Evolutionary conservation across 2,797 vertebrate species (phyloP).

Genomic region (Arrhamphus sclerolepis): DNA sequence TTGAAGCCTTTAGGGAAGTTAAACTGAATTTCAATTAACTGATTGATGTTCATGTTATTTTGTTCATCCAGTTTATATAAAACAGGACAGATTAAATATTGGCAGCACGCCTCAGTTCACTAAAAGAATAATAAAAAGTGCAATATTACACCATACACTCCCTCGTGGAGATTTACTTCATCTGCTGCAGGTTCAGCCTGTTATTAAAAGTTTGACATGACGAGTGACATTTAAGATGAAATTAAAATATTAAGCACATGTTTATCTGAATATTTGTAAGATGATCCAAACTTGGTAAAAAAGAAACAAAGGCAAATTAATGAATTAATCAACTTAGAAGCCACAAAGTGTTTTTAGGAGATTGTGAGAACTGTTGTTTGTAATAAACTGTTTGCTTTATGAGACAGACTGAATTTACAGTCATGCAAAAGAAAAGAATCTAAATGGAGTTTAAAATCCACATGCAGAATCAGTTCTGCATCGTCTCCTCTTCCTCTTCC

Average conservation of each 20-base stretch:
- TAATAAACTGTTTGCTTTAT: neutral
- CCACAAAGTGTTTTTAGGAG: slow-evolving; percentile 4
- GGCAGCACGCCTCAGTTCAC: neutral
- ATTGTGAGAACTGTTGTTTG: neutral
- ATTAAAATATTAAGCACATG: neutral
- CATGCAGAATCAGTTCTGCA: neutral
- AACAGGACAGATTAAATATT: neutral
- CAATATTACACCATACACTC: too few relatives aligned
- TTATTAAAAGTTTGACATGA: neutral
- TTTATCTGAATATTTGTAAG: too few relatives aligned
- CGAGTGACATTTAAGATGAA: neutral
- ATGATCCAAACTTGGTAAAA: too few relatives aligned
- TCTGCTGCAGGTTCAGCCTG: too few relatives aligned
- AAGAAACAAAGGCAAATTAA: neutral
- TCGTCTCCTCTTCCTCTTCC: slow-evolving; percentile 7
- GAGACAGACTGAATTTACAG: too few relatives aligned
- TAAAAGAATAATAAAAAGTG: neutral
- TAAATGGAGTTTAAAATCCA: too few relatives aligned
- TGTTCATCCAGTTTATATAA: neutral
- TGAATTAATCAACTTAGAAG: slow-evolving; percentile 1
- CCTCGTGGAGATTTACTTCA: too few relatives aligned
- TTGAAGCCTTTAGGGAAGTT: neutral
- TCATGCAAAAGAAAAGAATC: too few relatives aligned
- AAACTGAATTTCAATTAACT: neutral
- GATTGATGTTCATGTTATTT: slow-evolving; percentile 3